Percentiles rank a stretch among this genome's conserved stretches.
These are phyloP conservation scores for Laspeyria flexula DNA, from an alignment of 2,888 invertebrate genomes.

Conservation along the genomic window DNA sequence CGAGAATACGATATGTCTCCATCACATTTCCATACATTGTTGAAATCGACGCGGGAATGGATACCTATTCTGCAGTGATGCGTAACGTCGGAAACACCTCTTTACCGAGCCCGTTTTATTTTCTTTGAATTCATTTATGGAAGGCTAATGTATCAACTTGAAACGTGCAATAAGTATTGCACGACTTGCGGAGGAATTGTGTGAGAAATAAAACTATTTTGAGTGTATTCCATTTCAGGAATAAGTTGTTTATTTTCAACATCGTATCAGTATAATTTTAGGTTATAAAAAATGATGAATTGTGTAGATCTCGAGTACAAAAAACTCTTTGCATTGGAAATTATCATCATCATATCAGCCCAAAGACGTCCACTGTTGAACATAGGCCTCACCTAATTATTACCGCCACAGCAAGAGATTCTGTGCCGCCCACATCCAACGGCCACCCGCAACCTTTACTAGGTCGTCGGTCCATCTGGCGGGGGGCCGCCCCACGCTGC, in stretches of 20 bases:
- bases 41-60: constrained; percentile 62
- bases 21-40: constrained; percentile 80
- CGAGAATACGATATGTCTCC: constrained; percentile 77
- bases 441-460: too few species aligned
- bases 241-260: neutral
- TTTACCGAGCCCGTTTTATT: constrained; percentile 48
- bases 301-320: too few species aligned
- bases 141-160: constrained; percentile 38
- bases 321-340: too few species aligned
- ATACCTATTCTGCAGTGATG: constrained; percentile 66
- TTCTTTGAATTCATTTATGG: constrained; percentile 45
- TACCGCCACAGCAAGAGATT: too few species aligned
- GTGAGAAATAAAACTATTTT: constrained; percentile 1
- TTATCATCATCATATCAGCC: too few species aligned
- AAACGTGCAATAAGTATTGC: constrained; percentile 17
- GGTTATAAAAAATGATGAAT: too few species aligned
- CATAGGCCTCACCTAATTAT: too few species aligned
- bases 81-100: constrained; percentile 64
- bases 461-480: too few species aligned
- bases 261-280: neutral
- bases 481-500: too few species aligned
- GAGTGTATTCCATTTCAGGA: neutral
- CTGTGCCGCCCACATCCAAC: too few species aligned
- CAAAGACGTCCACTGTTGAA: too few species aligned
- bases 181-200: constrained; percentile 9